phyloP scores from a whole-genome alignment of 1,140 invertebrate genomes.

The Drosophila sproati region DNA sequence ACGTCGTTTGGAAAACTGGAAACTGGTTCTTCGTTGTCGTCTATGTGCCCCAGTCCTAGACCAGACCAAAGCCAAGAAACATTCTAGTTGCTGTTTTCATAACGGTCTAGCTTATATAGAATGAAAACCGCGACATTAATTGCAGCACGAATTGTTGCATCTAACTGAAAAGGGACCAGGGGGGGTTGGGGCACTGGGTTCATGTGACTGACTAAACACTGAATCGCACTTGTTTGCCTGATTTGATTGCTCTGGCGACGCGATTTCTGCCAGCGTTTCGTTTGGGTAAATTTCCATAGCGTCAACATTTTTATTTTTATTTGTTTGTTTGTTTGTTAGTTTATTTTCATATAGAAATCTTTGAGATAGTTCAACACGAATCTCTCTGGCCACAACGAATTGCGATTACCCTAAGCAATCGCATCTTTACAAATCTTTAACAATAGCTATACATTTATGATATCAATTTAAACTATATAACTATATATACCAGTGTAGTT shows the following conservation, averaged over 20 bases:
- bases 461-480: not conserved
- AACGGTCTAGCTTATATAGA: slow-evolving; percentile 3
- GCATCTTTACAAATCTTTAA: not conserved
- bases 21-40: slow-evolving; percentile 61
- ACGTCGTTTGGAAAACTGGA: slow-evolving; percentile 22
- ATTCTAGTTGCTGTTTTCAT: not conserved
- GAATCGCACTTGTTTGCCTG: slow-evolving; percentile 50
- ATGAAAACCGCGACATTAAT: slow-evolving; percentile 67
- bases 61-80: slow-evolving; percentile 26
- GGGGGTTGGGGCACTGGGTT: slow-evolving; percentile 4
- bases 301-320: slow-evolving; percentile 50
- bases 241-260: slow-evolving; percentile 48
- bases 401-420: slow-evolving; percentile 43
- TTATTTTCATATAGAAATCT: slow-evolving; percentile 47
- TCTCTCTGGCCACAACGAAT: slow-evolving; percentile 32
- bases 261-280: slow-evolving; percentile 43
- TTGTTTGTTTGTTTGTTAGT: slow-evolving; percentile 78
- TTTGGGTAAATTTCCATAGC: slow-evolving; percentile 76
- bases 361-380: slow-evolving; percentile 18
- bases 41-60: slow-evolving; percentile 26
- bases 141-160: slow-evolving; percentile 41
- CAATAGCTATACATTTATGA: not conserved
- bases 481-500: not conserved
- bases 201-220: slow-evolving; percentile 26
- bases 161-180: not conserved